Conservation (phyloP, 2,113 vertebrate species). For the Choloepus hoffmanni region DNA sequence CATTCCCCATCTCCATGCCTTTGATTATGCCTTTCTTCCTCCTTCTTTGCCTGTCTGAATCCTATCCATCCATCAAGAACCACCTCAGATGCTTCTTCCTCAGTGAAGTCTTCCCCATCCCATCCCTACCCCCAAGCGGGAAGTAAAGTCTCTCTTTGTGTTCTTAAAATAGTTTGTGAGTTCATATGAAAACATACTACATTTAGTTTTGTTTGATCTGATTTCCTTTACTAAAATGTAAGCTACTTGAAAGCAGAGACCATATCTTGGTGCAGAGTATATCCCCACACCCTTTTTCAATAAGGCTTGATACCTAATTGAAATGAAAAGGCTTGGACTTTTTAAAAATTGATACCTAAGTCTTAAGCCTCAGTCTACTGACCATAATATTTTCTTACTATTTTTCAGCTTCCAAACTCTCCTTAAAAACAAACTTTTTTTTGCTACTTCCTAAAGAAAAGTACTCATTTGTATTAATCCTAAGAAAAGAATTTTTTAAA, state of each 20-base stretch:
- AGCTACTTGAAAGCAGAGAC: not conserved
- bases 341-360: not conserved
- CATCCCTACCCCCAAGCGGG: not conserved
- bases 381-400: conserved; percentile 12
- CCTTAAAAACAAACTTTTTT: conserved; percentile 34
- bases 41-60: conserved; percentile 33
- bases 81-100: conserved; percentile 38
- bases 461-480: not conserved
- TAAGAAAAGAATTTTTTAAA: conserved; percentile 44
- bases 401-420: conserved; percentile 30
- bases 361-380: conserved; percentile 2
- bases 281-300: conserved; percentile 26
- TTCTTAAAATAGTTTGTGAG: conserved; percentile 19
- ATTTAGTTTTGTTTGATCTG: conserved; percentile 53
- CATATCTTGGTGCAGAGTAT: not conserved
- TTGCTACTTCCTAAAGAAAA: conserved; percentile 25
- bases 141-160: conserved; percentile 28
- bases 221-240: conserved; percentile 51
- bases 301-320: conserved; percentile 39
- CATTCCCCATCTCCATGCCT: not conserved
- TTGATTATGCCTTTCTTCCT: conserved; percentile 12
- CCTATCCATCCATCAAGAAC: conserved; percentile 38
- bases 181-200: not conserved
- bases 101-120: not conserved
- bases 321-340: conserved; percentile 18